phyloP scores from a whole-genome alignment of 2,888 invertebrate species.

The Exephanes ischioxanthus region DNA sequence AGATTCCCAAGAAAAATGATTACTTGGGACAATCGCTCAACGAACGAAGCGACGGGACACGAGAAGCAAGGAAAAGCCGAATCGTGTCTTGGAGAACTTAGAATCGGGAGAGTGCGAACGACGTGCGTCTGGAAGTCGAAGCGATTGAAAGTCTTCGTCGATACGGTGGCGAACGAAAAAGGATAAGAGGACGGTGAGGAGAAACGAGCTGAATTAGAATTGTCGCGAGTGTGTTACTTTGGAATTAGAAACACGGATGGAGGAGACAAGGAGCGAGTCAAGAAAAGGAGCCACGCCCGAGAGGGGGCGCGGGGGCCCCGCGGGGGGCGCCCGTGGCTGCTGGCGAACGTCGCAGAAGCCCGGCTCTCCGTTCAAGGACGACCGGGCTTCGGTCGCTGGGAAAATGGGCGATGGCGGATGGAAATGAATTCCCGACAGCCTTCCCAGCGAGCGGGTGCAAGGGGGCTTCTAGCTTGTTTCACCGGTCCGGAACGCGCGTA shows the following conservation, averaged over 20 bases:
- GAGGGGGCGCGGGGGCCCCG: slow-evolving; percentile 56
- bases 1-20: too few species aligned
- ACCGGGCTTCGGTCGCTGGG: slow-evolving; percentile 56
- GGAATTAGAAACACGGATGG: slow-evolving; percentile 55
- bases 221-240: slow-evolving; percentile 29
- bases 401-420: slow-evolving; percentile 71
- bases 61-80: neutral
- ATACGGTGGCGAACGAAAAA: neutral
- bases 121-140: slow-evolving; percentile 20
- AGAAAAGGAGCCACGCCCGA: slow-evolving; percentile 65
- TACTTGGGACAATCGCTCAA: too few species aligned
- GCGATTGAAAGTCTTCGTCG: slow-evolving; percentile 6
- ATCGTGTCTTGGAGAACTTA: neutral
- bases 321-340: slow-evolving; percentile 54
- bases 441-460: slow-evolving; percentile 21
- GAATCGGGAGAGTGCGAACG: neutral
- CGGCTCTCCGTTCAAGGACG: slow-evolving; percentile 68
- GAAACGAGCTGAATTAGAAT: slow-evolving; percentile 30
- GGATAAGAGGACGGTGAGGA: neutral
- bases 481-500: slow-evolving; percentile 37
- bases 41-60: too few species aligned
- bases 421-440: slow-evolving; percentile 67
- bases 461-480: slow-evolving; percentile 39
- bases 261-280: slow-evolving; percentile 37
- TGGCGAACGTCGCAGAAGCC: slow-evolving; percentile 67